Evolutionary conservation across 2,113 vertebrate genomes (phyloP), one percentile per base, ranked within the genome.

Genomic region (Forbesichthys papilliferus): DNA sequence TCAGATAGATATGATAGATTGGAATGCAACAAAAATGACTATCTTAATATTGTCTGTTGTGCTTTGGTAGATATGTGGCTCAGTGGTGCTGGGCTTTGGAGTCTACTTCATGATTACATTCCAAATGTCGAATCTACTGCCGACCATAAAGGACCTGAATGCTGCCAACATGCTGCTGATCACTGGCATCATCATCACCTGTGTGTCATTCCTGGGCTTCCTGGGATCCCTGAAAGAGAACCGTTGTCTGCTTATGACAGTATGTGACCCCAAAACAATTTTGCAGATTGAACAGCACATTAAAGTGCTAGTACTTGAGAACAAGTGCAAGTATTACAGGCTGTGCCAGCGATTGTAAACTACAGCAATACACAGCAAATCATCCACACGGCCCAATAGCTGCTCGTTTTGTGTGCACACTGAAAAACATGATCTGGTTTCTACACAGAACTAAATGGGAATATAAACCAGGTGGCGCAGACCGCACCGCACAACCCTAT

Each of bases 221-320:
- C 91, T 95, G 80, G 95, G 95, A 0, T 93, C 95, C 5, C 93
- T 96, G 62, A 95, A 94, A 66, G 95, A 96, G 68, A 96, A 96
- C 84, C 95, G 95, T 64, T 96, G 95, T 34, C 88, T 96, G 16
- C 92, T 96, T 36, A 87, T 96, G 77, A 93, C 92, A 73, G 95
- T 96, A 82, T 70, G 77, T 85, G 36, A 13, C 53, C 11, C 9
- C 20, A 18, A 27, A 27, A 27, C 27, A 27, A 27, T 27, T 27
- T 27, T 27, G 27, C 27, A 27, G 27, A 27, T 27, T 27, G 2
- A 27, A 27, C 27, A 27, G 27, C 27, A 27, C 27, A 27, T 3
- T 27, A 27, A 27, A 27, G 27, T 27, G 27, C 27, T 27, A 27
- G 27, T 27, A 27, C 27, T 27, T 27, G 27, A 27, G 27, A 27